Evolutionary conservation across 1,140 invertebrate species (phyloP).

Genomic region (Plodia interpunctella): DNA sequence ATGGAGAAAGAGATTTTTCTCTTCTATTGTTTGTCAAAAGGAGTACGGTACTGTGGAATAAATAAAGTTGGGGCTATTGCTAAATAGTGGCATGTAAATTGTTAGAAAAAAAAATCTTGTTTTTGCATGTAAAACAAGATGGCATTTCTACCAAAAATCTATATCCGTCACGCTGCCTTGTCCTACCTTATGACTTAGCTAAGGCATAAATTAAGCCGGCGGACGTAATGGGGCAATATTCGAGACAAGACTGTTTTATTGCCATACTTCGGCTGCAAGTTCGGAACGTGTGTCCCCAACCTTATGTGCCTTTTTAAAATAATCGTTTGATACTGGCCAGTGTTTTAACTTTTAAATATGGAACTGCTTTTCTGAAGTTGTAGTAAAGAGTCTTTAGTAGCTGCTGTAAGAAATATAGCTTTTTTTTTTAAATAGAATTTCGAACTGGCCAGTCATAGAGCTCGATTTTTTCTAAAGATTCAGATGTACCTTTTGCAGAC

Average conservation of each 20-base stretch:
- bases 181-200: slow-evolving; percentile 60
- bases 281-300: slow-evolving; percentile 30
- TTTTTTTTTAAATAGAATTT: too few species aligned
- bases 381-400: background rate
- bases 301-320: slow-evolving; percentile 5
- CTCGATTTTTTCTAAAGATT: too few species aligned
- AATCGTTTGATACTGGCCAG: background rate
- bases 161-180: slow-evolving; percentile 24
- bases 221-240: slow-evolving; percentile 65
- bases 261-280: slow-evolving; percentile 47
- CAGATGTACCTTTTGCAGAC: too few species aligned
- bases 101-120: too few species aligned
- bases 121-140: background rate
- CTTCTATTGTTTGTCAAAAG: too few species aligned
- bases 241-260: slow-evolving; percentile 64
- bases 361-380: background rate
- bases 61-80: too few species aligned
- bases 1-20: too few species aligned
- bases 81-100: too few species aligned
- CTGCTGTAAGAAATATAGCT: too few species aligned
- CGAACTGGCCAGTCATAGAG: too few species aligned
- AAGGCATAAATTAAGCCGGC: slow-evolving; percentile 60
- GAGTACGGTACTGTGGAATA: too few species aligned
- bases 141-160: slow-evolving; percentile 24
- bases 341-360: background rate